Base-by-base conservation (phyloP, 1,140 invertebrate species). In the Trichonephila inaurata region DNA sequence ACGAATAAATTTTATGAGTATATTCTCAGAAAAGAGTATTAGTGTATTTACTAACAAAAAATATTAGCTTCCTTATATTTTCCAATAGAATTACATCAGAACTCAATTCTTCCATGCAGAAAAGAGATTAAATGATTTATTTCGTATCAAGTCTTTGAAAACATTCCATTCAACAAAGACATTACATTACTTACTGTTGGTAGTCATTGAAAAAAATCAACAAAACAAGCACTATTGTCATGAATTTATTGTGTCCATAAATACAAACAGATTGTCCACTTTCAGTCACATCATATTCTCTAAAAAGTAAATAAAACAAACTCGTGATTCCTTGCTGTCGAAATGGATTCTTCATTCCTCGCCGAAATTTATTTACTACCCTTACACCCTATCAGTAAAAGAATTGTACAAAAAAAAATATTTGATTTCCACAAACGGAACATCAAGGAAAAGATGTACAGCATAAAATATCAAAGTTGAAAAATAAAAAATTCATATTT, bases 401-500 rank as follows among this genome's bases (percentile, higher is more conserved):
- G 62, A 64, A 64, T 7, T 77, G 16, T 77, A 77, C 33, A 40
- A 40, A 40, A 1, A 18, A 21, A 77, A 77, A 77, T 33, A 77
- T 18, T 77, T 18, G 16, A 16, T 18, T 19, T 18, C 14, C 72
- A 33, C 72, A 33, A 77, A 40, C 72, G 19, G 18, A 33, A 18
- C 28, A 18, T 3, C 16, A 24, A 18, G 28, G 3, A 40, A 19
- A 77, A 77, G 24, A 77, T 77, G 7, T 33, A 28, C 14, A 2
- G 28, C 5, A 28, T 14, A 12, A 77, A 77, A 28, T 18, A 77
- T 77, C 33, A 33, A 18, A 3, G 10, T 3, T 7, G 12, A 14
- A 18, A 77, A 77, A 18, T 77, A 77, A 77, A 33, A 40, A 28
- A 77, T 33, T 77, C 72, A 77, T 40, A 77, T 77, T 77, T 72